A percentile compares a stretch with the other conserved stretches of the same genome.
Conservation (phyloP, 2,113 vertebrate species). For the Mesocricetus auratus region DNA sequence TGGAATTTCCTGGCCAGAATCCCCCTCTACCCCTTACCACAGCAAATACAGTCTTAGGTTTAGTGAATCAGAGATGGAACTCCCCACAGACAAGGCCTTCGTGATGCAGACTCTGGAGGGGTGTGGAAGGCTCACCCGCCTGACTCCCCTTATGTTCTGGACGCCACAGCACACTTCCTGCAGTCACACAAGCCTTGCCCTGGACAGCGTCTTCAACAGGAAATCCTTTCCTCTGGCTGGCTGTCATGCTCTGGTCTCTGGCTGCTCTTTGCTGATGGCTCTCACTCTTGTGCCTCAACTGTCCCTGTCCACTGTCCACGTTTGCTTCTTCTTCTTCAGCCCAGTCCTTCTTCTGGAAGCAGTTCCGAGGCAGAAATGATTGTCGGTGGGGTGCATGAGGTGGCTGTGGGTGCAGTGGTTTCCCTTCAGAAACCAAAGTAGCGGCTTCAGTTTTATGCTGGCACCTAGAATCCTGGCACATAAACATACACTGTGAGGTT, state of each 20-base stretch:
- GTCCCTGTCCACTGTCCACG: not conserved
- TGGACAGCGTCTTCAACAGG: not conserved
- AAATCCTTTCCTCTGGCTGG: not conserved
- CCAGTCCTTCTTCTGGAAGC: not conserved
- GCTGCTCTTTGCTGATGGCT: too few relatives aligned
- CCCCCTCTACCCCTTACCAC: not conserved
- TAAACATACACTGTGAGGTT: not conserved
- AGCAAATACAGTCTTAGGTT: not conserved
- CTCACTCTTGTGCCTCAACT: not conserved
- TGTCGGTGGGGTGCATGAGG: not conserved
- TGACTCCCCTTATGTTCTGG: not conserved
- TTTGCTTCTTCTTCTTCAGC: not conserved
- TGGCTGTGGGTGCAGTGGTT: not conserved
- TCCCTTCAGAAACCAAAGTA: not conserved
- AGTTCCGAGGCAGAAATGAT: not conserved
- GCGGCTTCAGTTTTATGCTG: not conserved
- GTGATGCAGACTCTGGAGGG: not conserved
- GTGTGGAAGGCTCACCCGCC: not conserved
- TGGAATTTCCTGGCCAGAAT: not conserved
- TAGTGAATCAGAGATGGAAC: not conserved
- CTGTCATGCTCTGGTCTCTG: not conserved
- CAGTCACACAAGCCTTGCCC: not conserved
- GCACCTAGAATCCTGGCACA: not conserved
- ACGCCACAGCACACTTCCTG: too few relatives aligned
- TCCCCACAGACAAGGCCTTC: not conserved